phyloP scores from a whole-genome alignment of 2,797 vertebrate genomes.

The Macropodus opercularis region DNA sequence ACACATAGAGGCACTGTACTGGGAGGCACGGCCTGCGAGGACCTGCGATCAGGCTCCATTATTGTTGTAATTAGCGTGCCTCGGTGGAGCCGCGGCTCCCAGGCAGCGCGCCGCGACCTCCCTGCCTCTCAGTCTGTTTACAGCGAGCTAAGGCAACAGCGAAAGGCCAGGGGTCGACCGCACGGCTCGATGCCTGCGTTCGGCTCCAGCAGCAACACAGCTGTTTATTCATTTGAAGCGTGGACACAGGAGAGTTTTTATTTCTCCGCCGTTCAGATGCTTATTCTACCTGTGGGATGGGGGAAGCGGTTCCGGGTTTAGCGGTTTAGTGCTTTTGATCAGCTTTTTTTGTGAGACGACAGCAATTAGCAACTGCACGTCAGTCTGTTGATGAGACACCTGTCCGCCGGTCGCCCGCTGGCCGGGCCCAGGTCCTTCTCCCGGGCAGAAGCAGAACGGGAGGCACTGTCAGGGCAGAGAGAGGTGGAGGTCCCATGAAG shows the following conservation, averaged over 20 bases:
- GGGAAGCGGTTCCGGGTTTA: constrained; percentile 13
- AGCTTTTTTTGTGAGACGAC: constrained; percentile 28
- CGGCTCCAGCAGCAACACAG: constrained; percentile 66
- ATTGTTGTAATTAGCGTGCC: constrained; percentile 80
- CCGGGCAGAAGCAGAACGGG: constrained; percentile 42
- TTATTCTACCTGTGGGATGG: constrained; percentile 51
- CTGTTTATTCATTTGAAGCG: constrained; percentile 76
- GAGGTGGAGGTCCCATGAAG: constrained; percentile 80
- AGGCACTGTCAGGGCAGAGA: constrained; percentile 52
- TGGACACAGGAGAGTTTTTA: constrained; percentile 55
- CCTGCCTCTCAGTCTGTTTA: constrained; percentile 73
- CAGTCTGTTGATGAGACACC: constrained; percentile 49
- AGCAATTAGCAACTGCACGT: constrained; percentile 35
- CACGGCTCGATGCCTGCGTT: constrained; percentile 57
- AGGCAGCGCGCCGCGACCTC: constrained; percentile 72
- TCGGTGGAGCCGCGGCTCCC: constrained; percentile 62
- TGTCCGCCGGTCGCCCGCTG: constrained; percentile 78
- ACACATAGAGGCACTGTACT: constrained; percentile 63
- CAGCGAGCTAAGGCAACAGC: constrained; percentile 65
- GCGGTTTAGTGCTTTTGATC: constrained; percentile 32
- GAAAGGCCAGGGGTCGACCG: constrained; percentile 69
- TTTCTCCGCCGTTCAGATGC: constrained; percentile 65
- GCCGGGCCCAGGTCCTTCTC: constrained; percentile 33
- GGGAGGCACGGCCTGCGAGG: constrained; percentile 73
- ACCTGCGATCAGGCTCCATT: constrained; percentile 77